A percentile compares a stretch with the other conserved stretches of the same genome.
These are phyloP conservation scores for Tenodera sinensis DNA, from an alignment of 2,888 invertebrate genomes.

Conservation along the genomic window DNA sequence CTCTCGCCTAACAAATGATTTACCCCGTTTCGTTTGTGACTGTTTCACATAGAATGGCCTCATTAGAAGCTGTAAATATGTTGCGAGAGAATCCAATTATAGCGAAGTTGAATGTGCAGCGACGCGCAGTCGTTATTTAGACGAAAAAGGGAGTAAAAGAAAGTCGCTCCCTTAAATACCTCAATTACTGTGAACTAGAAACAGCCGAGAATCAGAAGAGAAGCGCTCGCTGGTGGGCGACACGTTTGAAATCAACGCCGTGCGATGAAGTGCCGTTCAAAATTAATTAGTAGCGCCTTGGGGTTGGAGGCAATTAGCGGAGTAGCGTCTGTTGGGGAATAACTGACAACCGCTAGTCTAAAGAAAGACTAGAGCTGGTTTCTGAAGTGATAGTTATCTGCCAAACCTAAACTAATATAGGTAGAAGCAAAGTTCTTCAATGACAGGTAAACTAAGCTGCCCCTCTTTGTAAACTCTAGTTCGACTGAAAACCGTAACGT, in stretches of 20 bases:
- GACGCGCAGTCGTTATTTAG: background rate
- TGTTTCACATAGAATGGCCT: too few species aligned
- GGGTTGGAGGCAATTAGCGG: background rate
- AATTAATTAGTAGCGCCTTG: background rate
- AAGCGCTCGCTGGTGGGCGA: background rate
- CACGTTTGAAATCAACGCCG: background rate
- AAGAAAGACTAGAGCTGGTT: too few species aligned
- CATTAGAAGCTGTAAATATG: background rate
- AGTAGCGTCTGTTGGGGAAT: background rate
- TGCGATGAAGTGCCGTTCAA: background rate
- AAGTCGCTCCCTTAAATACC: background rate
- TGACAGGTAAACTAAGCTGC: too few species aligned
- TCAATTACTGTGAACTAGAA: background rate
- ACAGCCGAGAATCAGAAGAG: background rate
- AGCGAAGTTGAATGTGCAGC: background rate
- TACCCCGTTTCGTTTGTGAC: too few species aligned
- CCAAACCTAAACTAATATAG: too few species aligned
- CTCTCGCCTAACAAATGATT: too few species aligned
- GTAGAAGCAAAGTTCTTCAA: too few species aligned
- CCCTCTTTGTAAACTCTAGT: too few species aligned
- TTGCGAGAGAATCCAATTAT: background rate
- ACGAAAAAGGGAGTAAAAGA: background rate
- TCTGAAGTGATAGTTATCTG: too few species aligned
- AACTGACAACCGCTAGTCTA: too few species aligned
- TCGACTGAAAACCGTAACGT: too few species aligned